Evolutionary conservation across 2,797 vertebrate species (phyloP).

Genomic region (Eurystomus glaucurus): DNA sequence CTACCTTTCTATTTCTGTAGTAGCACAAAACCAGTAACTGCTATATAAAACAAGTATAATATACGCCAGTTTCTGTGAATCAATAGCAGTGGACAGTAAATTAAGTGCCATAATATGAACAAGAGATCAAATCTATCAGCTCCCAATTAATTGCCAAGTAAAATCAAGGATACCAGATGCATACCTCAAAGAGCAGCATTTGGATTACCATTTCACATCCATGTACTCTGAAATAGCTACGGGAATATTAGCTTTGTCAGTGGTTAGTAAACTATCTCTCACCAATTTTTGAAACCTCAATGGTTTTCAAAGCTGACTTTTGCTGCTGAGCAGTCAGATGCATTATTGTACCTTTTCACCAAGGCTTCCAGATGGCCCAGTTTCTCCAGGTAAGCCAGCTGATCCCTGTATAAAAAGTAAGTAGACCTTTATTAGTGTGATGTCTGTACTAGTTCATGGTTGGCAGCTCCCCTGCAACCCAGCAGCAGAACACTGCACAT

Average conservation of each 20-base stretch:
- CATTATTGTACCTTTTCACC: conserved; percentile 91
- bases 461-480: not conserved
- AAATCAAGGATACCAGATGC: not conserved
- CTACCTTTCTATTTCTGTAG: not conserved
- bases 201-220: not conserved
- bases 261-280: not conserved
- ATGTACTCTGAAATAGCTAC: not conserved
- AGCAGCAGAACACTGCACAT: accelerated
- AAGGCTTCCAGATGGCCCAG: conserved; percentile 86
- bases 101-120: not conserved
- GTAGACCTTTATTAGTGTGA: not conserved
- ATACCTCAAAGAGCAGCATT: not conserved
- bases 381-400: conserved; percentile 88
- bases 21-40: not conserved
- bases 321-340: not conserved
- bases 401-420: conserved; percentile 84
- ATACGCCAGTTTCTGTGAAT: not conserved
- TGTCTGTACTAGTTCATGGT: not conserved
- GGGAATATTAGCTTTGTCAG: not conserved
- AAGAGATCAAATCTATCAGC: not conserved
- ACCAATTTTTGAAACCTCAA: not conserved
- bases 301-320: not conserved
- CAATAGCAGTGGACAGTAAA: not conserved
- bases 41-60: not conserved
- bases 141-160: not conserved